Percentiles rank a stretch among this genome's conserved stretches.
These are phyloP conservation scores for Eptesicus fuscus DNA, from an alignment of 2,113 vertebrate genomes.

Conservation along the genomic window DNA sequence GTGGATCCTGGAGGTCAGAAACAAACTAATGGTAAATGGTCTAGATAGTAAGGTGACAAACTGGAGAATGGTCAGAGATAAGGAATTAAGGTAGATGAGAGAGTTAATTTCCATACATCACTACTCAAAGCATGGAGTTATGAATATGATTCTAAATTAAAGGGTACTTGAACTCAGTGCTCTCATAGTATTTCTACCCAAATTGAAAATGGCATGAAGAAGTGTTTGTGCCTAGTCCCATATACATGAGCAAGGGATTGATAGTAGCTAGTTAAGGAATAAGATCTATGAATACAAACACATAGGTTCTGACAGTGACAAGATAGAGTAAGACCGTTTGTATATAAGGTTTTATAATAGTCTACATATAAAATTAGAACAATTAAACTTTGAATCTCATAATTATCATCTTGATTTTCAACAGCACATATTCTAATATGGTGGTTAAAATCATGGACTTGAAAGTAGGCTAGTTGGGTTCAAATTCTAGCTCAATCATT, in stretches of 20 bases:
- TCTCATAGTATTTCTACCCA: background rate
- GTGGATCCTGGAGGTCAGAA: constrained; percentile 43
- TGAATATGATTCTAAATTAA: constrained; percentile 31
- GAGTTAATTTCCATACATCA: background rate
- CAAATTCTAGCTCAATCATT: background rate
- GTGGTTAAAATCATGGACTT: constrained; percentile 20
- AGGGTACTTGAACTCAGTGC: background rate
- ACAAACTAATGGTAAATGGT: constrained; percentile 51
- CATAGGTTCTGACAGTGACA: background rate
- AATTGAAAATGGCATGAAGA: constrained; percentile 7
- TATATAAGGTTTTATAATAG: background rate
- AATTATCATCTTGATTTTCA: constrained; percentile 15
- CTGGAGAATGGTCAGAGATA: background rate
- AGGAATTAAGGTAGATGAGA: background rate
- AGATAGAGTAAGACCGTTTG: background rate
- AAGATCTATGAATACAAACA: background rate
- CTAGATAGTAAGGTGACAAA: background rate
- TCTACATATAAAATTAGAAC: background rate
- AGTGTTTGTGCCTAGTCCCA: background rate
- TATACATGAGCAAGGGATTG: background rate
- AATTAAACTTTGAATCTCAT: background rate
- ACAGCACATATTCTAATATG: background rate
- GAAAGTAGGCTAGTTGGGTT: background rate
- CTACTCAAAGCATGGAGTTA: background rate
- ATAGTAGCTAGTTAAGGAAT: constrained; percentile 7